Base-by-base conservation (phyloP, 2,888 invertebrate species). In the Phyllotreta striolata region DNA sequence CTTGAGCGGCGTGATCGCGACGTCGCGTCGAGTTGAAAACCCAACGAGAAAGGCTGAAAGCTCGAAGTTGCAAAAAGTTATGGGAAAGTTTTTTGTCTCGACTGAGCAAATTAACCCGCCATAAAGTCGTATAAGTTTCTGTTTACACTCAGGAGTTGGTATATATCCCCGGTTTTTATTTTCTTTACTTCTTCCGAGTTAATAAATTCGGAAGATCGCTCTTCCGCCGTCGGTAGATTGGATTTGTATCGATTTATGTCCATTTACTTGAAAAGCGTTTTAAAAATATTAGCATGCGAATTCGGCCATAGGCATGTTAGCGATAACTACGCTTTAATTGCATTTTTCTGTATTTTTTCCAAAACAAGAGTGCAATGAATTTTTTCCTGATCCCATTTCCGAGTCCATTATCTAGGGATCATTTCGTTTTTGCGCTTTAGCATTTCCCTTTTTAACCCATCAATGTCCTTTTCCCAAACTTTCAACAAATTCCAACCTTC, bases 51-150 rank as follows among this genome's bases (percentile, higher is more conserved):
- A 35, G 56, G 46, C 37, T 56, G 46, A n/a, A 56, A 44, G 37
- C 46, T 56, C 37, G 12, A n/a, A 44, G 13, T 35, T 35, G 8
- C 43, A 44, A 56, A 52, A 56, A 56, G 56, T 56, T 56, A 56
- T 56, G 44, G 12, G 35, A 4, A 46, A 56, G 10, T 56, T 56
- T 56, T 52, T 56, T 56, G 44, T 56, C 44, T 56, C 37, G 56
- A 13, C 56, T 44, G 37, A 12, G 43, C 44, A 35, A 56, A 56
- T 56, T 56, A 56, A 13, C 56, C 13, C 34, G 56, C 12, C 35
- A 37, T 56, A 44, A 44, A 56, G 34, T 35, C 56, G 43, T 56
- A 44, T 44, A 56, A 56, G 56, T 56, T 56, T 43, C 44, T 56
- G 44, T 44, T 56, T 43, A 37, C 56, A 44, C 56, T 44, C 44